Base-by-base conservation (phyloP, 2,888 invertebrate species). In the Ennomos erosarius region DNA sequence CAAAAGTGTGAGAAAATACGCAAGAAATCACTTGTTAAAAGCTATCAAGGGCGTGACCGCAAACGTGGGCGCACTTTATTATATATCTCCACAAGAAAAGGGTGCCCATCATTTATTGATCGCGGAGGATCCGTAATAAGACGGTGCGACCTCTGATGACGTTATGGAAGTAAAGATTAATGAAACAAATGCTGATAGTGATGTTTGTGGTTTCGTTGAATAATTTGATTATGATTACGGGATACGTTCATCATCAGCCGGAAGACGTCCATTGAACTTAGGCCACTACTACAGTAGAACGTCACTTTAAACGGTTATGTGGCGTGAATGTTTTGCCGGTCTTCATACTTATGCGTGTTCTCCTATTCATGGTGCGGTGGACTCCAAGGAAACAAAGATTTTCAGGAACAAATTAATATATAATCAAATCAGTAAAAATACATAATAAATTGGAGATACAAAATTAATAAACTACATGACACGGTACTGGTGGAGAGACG, bases 51-150 rank as follows among this genome's bases (percentile, higher is more conserved):
- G 58, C 55, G 53, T 68, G 66, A 77, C 78, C 75, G 58, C 77
- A 75, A 55, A 73, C 68, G 73, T 73, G 75, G 72, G 73, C 63
- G 70, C 73, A 73, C 68, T 76, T 81, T 76, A 78, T 78, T 77
- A 76, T 59, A 54, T 65, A 76, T 67, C 65, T 65, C 59, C 43
- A 44, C 36, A 55, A 55, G 52, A 46, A 65, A 71, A 69, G 62
- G 53, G 68, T 69, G 64, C 62, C 62, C 57, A 65, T 75, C 73
- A 77, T 75, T 76, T 76, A 79, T 78, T 73, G 65, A 70, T 72
- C 65, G 68, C 49, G 69, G 50, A 49, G 49, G 45, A 26, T 67
- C 46, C 37, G 49, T 53, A 55, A 49, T 54, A 50, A 39, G 43
- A n/a, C 26, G 44, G 45, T 16, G 34, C 16, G 46, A 50, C 13